Percentiles rank a stretch among this genome's conserved stretches.
Conservation (phyloP, 1,140 invertebrate genomes). For the Conus betulinus region DNA sequence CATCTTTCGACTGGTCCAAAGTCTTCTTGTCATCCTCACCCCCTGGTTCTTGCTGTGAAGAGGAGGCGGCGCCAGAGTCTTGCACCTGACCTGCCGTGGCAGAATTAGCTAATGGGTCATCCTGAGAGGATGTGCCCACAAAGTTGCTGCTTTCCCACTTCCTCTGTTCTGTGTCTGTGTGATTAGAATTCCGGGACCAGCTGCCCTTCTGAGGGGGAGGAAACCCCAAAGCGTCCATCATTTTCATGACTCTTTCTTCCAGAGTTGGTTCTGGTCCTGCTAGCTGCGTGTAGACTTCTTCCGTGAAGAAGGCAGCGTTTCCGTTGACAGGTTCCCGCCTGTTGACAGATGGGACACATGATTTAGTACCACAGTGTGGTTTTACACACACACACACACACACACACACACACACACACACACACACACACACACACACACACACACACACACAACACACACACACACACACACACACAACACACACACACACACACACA, state of each 20-base stretch:
- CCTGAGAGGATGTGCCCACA: background rate
- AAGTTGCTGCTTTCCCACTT: too few relatives aligned
- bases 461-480: too few relatives aligned
- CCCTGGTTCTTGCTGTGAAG: background rate
- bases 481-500: background rate
- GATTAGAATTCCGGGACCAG: background rate
- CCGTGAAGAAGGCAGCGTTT: constrained; percentile 21
- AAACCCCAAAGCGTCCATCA: constrained; percentile 27
- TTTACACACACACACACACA: background rate
- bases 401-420: background rate
- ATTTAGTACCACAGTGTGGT: too few relatives aligned
- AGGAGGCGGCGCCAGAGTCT: background rate
- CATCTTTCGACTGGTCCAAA: too few relatives aligned
- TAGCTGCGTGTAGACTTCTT: constrained; percentile 17
- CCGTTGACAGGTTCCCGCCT: constrained; percentile 34
- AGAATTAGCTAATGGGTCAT: background rate
- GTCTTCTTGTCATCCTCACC: background rate
- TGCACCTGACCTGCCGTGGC: background rate
- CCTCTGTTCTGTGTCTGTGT: background rate
- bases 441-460: background rate
- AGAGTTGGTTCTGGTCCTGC: constrained; percentile 18
- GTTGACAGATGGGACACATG: background rate
- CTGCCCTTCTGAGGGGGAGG: background rate
- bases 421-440: background rate
- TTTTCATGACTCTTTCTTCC: background rate